A percentile compares a stretch with the other conserved stretches of the same genome.
Conservation (phyloP, 2,113 vertebrate genomes). For the Halcyon malimbica region DNA sequence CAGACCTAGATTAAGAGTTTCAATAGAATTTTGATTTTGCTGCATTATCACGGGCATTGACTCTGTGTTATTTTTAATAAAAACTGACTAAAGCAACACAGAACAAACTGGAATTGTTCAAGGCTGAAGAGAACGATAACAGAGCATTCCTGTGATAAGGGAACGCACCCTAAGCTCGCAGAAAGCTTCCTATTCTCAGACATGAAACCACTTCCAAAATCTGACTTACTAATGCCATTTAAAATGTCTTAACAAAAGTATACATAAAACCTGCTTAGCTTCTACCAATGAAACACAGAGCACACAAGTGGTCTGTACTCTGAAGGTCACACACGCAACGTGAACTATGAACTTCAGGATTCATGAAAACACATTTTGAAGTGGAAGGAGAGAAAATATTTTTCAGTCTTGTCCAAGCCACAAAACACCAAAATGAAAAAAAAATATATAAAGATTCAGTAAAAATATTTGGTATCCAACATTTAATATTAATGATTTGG, state of each 20-base stretch:
- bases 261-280: neutral
- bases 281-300: neutral
- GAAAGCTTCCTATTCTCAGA: neutral
- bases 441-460: neutral
- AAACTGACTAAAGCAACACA: neutral
- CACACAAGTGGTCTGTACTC: neutral
- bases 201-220: neutral
- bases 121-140: neutral
- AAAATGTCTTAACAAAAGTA: neutral
- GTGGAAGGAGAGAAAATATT: neutral
- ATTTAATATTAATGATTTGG: neutral
- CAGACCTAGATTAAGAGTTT: neutral
- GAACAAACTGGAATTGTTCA: neutral
- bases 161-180: neutral
- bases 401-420: neutral
- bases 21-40: neutral
- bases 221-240: neutral
- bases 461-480: neutral
- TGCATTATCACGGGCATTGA: neutral
- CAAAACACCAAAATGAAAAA: neutral
- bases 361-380: neutral
- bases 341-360: neutral
- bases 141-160: neutral
- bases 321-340: neutral
- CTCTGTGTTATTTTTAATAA: slow-evolving; percentile 1